Percentiles rank a stretch among this genome's conserved stretches.
Conservation (phyloP, 2,797 vertebrate genomes). For the Coccyzus lansbergi region DNA sequence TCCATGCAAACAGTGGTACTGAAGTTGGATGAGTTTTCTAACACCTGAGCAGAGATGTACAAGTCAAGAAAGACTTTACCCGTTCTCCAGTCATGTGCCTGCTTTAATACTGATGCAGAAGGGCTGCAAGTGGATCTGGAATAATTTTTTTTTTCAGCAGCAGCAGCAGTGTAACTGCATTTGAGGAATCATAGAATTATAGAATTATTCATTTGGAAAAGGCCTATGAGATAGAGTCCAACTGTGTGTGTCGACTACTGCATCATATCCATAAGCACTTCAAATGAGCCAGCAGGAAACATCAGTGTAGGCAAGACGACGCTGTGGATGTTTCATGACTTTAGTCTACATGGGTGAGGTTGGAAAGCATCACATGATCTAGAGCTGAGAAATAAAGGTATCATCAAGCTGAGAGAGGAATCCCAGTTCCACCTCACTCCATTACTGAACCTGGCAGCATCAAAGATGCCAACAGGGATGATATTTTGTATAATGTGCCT, state of each 20-base stretch:
- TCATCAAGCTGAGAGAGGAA: not conserved
- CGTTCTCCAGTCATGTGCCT: not conserved
- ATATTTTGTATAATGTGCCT: accelerated
- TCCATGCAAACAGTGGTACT: not conserved
- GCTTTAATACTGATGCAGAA: not conserved
- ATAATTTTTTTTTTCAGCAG: not conserved
- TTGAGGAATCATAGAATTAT: not conserved
- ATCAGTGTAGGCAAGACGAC: accelerated
- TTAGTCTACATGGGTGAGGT: accelerated
- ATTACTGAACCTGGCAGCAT: not conserved
- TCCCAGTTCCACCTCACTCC: not conserved
- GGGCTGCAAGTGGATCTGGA: not conserved
- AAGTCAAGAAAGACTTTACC: not conserved
- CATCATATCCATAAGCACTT: too few species aligned
- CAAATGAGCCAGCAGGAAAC: too few species aligned
- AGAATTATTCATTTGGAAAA: too few species aligned
- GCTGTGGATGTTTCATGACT: not conserved
- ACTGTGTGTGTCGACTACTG: too few species aligned
- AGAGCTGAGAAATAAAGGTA: not conserved
- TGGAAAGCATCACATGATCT: not conserved
- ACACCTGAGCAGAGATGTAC: not conserved
- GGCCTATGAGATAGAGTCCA: too few species aligned
- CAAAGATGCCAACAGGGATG: not conserved
- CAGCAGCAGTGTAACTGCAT: not conserved
- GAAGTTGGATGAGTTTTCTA: not conserved